Evolutionary conservation across 1,140 invertebrate genomes (phyloP), one percentile per base, ranked within the genome.

Genomic region (Chironomus striatipennis): DNA sequence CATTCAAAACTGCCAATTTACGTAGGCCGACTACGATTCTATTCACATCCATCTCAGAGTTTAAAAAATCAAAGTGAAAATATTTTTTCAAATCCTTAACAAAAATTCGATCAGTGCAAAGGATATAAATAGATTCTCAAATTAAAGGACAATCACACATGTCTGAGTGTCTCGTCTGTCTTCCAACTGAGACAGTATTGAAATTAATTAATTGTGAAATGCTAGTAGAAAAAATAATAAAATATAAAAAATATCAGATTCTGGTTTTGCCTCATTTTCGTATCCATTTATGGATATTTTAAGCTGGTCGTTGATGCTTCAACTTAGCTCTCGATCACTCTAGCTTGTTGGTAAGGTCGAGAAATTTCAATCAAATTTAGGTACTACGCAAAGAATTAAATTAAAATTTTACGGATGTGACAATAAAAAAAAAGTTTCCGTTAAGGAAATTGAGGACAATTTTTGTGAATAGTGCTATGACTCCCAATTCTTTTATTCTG

Each of bases 151-250:
- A 34, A 34, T 34, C 24, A 34, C 24, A 34, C 24, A 34, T 34
- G 24, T 34, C 24, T 34, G 24, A 34, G 24, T 34, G 24, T 5
- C 5, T 34, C 24, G 24, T 34, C 24, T 34, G 24, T 34, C 24
- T 34, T 2, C 24, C 24, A 34, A 34, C n/a, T 34, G 24, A 34
- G 24, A 34, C 24, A 34, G 24, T 34, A 57, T 57, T 57, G 47
- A n/a, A n/a, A 57, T 57, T 57, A 57, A 57, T 57, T 57, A 57
- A 57, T 57, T 15, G 47, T 57, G 47, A 57, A 57, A n/a, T 57
- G 47, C 47, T n/a, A 57, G 47, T 12, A 57, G 47, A 57, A 5
- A 57, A n/a, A 57, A 15, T n/a, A 57, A 57, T n/a, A 57, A 57
- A 12, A 12, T 5, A 57, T 5, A 57, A 12, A 57, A 57, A 57